Evolutionary conservation across 2,797 vertebrate species (phyloP), one percentile per base, ranked within the genome.

Genomic region (Danionella dracula): DNA sequence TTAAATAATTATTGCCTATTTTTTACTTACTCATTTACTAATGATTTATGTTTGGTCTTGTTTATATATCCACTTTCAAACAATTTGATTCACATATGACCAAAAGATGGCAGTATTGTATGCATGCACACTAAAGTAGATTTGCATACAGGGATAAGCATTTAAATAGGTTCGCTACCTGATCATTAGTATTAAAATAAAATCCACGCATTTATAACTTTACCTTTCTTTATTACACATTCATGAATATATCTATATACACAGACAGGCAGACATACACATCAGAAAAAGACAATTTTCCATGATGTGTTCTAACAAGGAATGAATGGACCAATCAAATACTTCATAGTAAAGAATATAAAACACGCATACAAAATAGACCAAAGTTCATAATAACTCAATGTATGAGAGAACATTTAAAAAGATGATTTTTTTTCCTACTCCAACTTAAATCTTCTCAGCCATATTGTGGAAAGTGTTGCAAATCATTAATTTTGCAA

Each of bases 241-340:
- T 54, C 78, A 78, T 82, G 40, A 51, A 64, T 83, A 85, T 86
- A 84, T 88, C 88, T 83, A 85, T 86, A 85, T 88, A 89, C 86
- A 86, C 78, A 78, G 71, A 83, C 65, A 76, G 66, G n/a, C 23
- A 49, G 66, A 62, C 31, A 66, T 59, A 58, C 41, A 29, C 32
- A 8, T 16, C 9, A 8, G 38, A 23, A 29, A 42, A 35, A 54
- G 27, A 44, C 2, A 27, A 54, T 35, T 50, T 40, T n/a, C n/a
- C n/a, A n/a, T n/a, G n/a, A n/a, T n/a, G n/a, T 27, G 6, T 63
- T 64, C 23, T 27, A 13, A 71, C 34, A 29, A 63, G 57, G 31
- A 31, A 10, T 56, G 10, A 42, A 57, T 38, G 23, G 15, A 50
- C 35, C 6, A n/a, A n/a, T n/a, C 16, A 55, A 66, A 40, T 4